Base-by-base conservation (phyloP, 1,140 invertebrate genomes). In the Limonius californicus region DNA sequence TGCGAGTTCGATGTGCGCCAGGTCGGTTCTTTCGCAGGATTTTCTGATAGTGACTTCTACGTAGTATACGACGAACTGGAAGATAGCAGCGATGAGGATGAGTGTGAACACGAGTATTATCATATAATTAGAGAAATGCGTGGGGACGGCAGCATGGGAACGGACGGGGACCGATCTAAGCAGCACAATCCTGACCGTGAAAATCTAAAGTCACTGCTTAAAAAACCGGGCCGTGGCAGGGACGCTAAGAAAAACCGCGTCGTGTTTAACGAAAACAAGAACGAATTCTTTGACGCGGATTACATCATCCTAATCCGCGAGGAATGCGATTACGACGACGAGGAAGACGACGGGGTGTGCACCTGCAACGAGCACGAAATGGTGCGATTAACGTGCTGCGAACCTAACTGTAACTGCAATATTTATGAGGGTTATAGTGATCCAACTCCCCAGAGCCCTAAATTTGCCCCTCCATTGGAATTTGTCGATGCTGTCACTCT, bases 201-300 rank as follows among this genome's bases (percentile, higher is more conserved):
- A 70, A 66, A 76, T 66, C 76, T 84, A 18, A 85, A 84, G 69
- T 85, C 83, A 3, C 72, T 84, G 59, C 71, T 85, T 42, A 85
- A 85, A 72, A 80, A 82, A 65, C 78, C 81, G 14, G 79, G 79
- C n/a, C 62, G 55, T 47, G 70, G 59, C 76, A 79, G 62, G 27
- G 70, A 72, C 57, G 67, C 66, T 54, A 62, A 58, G 9, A 67
- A 66, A 32, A 73, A 74, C 50, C 83, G 90, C n/a, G 90, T 93
- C 0, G 85, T 90, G 9, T 92, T 93, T 68, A 89, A 92, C 73
- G 90, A 93, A 77, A 89, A 87, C 63, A 82, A 88, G 16, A 93
- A 93, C 77, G 89, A 91, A 76, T 92, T 91, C 77, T 92, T 92
- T 74, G 90, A 92, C 59, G 89, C 90, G 1, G 90, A 93, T 77